Evolutionary conservation across 2,888 invertebrate species (phyloP).

Genomic region (Melanargia galathea): DNA sequence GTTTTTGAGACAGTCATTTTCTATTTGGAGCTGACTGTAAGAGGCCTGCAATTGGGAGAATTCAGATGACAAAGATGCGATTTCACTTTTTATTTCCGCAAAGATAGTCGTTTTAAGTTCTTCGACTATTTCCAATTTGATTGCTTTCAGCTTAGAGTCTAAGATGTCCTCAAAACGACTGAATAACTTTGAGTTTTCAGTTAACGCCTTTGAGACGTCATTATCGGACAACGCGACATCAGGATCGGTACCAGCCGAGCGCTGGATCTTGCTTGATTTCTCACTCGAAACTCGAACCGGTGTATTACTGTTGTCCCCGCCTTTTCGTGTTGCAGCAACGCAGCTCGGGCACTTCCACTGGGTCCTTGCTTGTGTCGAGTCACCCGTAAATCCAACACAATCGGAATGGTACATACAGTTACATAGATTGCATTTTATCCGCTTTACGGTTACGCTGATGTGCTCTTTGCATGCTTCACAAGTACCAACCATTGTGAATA

Average conservation of each 20-base stretch:
- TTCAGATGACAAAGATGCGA: too few relatives aligned
- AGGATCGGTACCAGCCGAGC: neutral
- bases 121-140: conserved; percentile 15
- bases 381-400: conserved; percentile 14
- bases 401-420: conserved; percentile 16
- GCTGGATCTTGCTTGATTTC: neutral
- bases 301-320: conserved; percentile 23
- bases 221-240: neutral
- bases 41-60: conserved; percentile 2
- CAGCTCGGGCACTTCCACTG: conserved; percentile 24
- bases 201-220: neutral
- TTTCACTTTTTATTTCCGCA: conserved; percentile 16
- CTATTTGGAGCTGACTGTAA: conserved; percentile 13
- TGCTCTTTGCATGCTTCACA: too few relatives aligned
- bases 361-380: conserved; percentile 4
- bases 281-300: conserved; percentile 12
- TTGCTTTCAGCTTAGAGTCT: conserved; percentile 10
- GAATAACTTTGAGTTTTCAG: neutral
- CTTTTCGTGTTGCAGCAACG: conserved; percentile 12
- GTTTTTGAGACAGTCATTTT: conserved; percentile 15
- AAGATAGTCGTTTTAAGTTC: conserved; percentile 16
- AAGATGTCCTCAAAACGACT: conserved; percentile 12
- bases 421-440: conserved; percentile 16
- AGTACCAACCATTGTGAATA: conserved; percentile 14
- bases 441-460: conserved; percentile 12